Evolutionary conservation across 1,140 invertebrate species (phyloP), one percentile per base, ranked within the genome.

Genomic region (Bombus pascuorum): DNA sequence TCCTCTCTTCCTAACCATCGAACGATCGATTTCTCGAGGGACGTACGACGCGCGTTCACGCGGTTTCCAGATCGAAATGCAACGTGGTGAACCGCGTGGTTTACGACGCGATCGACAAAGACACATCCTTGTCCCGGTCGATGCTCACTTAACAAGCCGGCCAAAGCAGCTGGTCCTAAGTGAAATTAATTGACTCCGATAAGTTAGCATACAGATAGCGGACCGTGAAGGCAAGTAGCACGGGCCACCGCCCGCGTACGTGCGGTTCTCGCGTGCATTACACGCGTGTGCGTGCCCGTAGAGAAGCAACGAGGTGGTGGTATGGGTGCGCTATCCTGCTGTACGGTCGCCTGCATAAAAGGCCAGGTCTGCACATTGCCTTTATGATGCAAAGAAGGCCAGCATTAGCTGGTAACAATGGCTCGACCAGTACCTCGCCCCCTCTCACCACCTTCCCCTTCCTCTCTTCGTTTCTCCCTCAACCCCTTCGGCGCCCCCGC

Each of bases 351-450:
- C 79, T 83, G 75, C 85, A 90, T 91, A 91, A 91, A 91, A 90
- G 85, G 86, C 89, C 76, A 76, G 79, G 75, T 81, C 82, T 86
- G 88, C 86, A 82, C 86, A 86, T 85, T 86, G 87, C 81, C 91
- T 92, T 93, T 92, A 92, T 90, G 87, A 93, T 92, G 91, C 91
- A 93, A 93, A 92, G 91, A 92, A 91, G 92, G 90, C 87, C 84
- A 88, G 83, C 91, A 92, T 92, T 92, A 92, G 86, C 88, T 72
- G 76, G 86, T 89, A 91, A 92, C 92, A 92, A 92, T 92, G 86
- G 81, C 73, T 87, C 86, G 74, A 87, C 80, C 81, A 80, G 83
- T 85, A 65, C 81, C 86, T 73, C 53, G 18, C 59, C 62, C 68
- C 42, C 59, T 42, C 34, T 39, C 42, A 32, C 2, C 28, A 25